phyloP scores from a whole-genome alignment of 1,140 invertebrate species.

The Oppia nitens region DNA sequence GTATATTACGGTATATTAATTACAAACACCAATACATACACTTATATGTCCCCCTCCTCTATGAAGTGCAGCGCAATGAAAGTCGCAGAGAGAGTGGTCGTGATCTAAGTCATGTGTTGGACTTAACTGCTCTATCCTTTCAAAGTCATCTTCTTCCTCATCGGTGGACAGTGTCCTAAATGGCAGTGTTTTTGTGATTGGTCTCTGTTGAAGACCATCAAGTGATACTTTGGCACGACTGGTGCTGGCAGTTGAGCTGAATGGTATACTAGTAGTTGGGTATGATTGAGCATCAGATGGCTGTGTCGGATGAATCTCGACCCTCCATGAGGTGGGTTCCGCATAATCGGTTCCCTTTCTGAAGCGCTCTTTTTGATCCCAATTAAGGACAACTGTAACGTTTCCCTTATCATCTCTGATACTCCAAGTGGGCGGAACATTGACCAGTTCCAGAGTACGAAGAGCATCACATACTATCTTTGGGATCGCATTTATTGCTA shows the following conservation, averaged over 20 bases:
- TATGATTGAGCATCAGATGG: not conserved
- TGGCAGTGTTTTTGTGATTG: slow-evolving; percentile 18
- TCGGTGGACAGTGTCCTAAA: slow-evolving; percentile 10
- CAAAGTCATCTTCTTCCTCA: slow-evolving; percentile 11
- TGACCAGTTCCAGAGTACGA: slow-evolving; percentile 74
- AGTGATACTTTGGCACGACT: slow-evolving; percentile 21
- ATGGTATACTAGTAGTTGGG: not conserved
- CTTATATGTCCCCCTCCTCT: slow-evolving; percentile 74
- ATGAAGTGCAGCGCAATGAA: slow-evolving; percentile 81
- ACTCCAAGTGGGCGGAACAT: slow-evolving; percentile 88
- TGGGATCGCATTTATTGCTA: slow-evolving; percentile 76
- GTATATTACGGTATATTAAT: too few relatives aligned
- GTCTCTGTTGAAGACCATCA: slow-evolving; percentile 17
- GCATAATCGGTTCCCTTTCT: slow-evolving; percentile 22
- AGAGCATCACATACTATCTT: slow-evolving; percentile 92
- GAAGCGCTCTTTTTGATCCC: slow-evolving; percentile 43
- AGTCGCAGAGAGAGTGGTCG: slow-evolving; percentile 56
- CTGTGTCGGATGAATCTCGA: slow-evolving; percentile 6
- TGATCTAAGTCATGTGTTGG: slow-evolving; percentile 22
- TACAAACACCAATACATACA: slow-evolving; percentile 75
- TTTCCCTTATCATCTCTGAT: slow-evolving; percentile 90
- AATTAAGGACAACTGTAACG: slow-evolving; percentile 78
- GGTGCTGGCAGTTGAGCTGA: slow-evolving; percentile 11
- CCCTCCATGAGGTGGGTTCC: slow-evolving; percentile 21
- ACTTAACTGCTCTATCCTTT: slow-evolving; percentile 11